Base-by-base conservation (phyloP, 2,888 invertebrate species). In the Drosophila borealis region DNA sequence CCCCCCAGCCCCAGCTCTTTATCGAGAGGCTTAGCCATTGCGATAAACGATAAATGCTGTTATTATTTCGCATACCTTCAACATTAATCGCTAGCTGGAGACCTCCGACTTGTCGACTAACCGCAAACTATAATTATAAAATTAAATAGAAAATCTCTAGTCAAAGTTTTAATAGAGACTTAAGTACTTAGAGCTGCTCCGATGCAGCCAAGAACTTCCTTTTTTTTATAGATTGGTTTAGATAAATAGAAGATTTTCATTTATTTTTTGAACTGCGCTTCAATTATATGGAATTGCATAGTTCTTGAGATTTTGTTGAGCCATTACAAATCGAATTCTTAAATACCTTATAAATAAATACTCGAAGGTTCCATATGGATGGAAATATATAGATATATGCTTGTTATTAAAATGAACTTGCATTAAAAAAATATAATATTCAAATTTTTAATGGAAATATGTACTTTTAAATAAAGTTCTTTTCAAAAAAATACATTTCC, bases 41-140 rank as follows among this genome's bases (percentile, higher is more conserved):
- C 70, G 55, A 63, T 56, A 75, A 70, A 49, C 56, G 51, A 56
- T 53, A 75, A 70, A 49, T 56, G 51, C 45, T 36, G 64, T 37
- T 45, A 59, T 72, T 66, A 60, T 51, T 39, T 37, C 54, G 42
- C 44, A 48, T 57, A 41, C 36, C 54, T 56, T 70, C 36, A 14
- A 37, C 45, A 41, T 21, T 70, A 61, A 57, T 57, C 44, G 56
- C 45, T 17, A 29, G 34, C 33, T 39, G 39, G 46, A 14, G 54
- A 49, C 41, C 56, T 29, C 11, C 48, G 25, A 42, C 49, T 49
- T 41, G 19, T 50, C 44, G 62, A 41, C 41, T 61, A 57, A 57
- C 70, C 70, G 57, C 70, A 63, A 19, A 25, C 33, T 36, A 41
- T 62, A 70, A 60, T 60, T 69, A 46, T 25, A 29, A 13, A 41